Percentiles rank a stretch among this genome's conserved stretches.
Evolutionary conservation across 1,140 invertebrate genomes (phyloP).

Genomic region (Apis florea): DNA sequence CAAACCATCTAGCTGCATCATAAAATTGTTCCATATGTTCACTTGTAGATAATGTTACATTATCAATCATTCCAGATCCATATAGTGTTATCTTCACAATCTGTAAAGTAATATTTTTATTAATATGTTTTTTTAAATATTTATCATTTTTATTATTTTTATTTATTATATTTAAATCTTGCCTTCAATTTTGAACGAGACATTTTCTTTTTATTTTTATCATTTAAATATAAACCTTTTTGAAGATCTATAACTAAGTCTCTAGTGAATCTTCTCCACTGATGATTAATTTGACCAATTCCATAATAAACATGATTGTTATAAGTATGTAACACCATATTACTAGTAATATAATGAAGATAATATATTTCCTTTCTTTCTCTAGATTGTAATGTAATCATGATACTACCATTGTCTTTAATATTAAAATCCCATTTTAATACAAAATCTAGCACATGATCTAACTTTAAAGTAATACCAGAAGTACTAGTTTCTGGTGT

Average conservation of each 20-base stretch:
- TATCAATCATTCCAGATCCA: conserved; percentile 90
- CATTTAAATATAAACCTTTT: conserved; percentile 87
- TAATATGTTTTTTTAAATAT: neutral
- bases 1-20: conserved; percentile 96
- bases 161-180: conserved; percentile 32
- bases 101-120: conserved; percentile 64
- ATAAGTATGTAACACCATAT: conserved; percentile 86
- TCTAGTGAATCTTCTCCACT: conserved; percentile 91
- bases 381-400: conserved; percentile 88
- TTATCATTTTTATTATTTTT: neutral
- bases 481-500: conserved; percentile 86
- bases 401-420: conserved; percentile 89
- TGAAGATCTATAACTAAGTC: conserved; percentile 95
- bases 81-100: conserved; percentile 85
- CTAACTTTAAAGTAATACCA: conserved; percentile 86
- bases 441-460: conserved; percentile 89
- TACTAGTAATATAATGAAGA: conserved; percentile 91
- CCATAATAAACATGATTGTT: conserved; percentile 92
- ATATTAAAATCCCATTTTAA: conserved; percentile 88
- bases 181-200: conserved; percentile 89
- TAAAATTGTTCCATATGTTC: conserved; percentile 95
- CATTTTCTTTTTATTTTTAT: conserved; percentile 86
- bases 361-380: conserved; percentile 89
- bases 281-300: conserved; percentile 85
- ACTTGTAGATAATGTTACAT: conserved; percentile 90